Evolutionary conservation across 2,888 invertebrate species (phyloP), one percentile per base, ranked within the genome.

Genomic region (Pimpla rufipes): DNA sequence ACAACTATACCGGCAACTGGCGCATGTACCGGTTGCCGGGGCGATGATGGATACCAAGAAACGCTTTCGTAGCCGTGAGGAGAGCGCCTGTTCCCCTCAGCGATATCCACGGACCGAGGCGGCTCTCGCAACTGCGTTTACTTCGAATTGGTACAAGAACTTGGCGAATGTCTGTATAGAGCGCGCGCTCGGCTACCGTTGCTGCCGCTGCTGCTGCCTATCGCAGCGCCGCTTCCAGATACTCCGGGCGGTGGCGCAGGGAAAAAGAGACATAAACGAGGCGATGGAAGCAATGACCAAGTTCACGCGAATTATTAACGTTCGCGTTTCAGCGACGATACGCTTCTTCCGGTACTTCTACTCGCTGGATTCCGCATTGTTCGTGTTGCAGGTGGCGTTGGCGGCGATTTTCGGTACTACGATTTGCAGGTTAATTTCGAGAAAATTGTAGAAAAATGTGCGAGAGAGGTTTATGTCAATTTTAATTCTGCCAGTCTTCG

Each of bases 11-110:
- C n/a, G n/a, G n/a, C n/a, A n/a, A n/a, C 29, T 29, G 5, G 29
- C 29, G 13, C 52, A 52, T 78, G 42, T 83, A 71, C 71, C 59
- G 79, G 79, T 83, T 74, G 74, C 70, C 57, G 70, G 29, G 73
- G 79, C 86, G 77, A 86, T 87, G 83, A 76, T 81, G 86, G 85
- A 86, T 89, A 88, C 89, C 84, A 71, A 87, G 89, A 89, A 89
- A 85, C 86, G 84, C 88, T 89, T 88, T 87, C 85, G 83, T 85
- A 79, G 83, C 83, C 83, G 79, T 83, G 62, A 83, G 83, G 79
- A 78, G 74, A 67, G 57, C 64, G 68, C 37, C 79, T 67, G 68
- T 80, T 83, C 73, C 29, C 67, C 62, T 76, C 37, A 73, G 77
- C 62, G 70, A 16, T 78, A 57, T 40, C 18, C 47, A 71, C 47